Conservation (phyloP, 2,888 invertebrate genomes). For the Drosophila kuntzei region DNA sequence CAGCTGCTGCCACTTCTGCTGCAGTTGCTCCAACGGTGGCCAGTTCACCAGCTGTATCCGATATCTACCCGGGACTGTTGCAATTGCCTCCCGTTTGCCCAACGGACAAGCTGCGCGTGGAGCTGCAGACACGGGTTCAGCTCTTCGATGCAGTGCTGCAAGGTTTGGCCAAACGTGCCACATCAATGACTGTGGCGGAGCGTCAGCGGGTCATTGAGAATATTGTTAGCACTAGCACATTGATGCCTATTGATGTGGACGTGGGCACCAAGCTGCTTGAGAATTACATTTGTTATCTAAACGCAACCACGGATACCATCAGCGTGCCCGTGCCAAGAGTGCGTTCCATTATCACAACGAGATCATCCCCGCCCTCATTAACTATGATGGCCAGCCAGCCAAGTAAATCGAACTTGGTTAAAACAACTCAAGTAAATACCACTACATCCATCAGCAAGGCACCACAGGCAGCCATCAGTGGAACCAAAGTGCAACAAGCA, state of each 20-base stretch:
- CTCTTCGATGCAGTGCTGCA: slow-evolving; percentile 74
- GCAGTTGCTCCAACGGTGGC: not conserved
- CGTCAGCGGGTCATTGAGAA: slow-evolving; percentile 71
- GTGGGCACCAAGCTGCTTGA: slow-evolving; percentile 72
- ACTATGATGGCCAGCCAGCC: not conserved
- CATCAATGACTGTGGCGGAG: slow-evolving; percentile 57
- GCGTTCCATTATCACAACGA: not conserved
- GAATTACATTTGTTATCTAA: slow-evolving; percentile 64
- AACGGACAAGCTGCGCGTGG: slow-evolving; percentile 48
- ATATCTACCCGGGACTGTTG: slow-evolving; percentile 16
- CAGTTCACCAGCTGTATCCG: not conserved
- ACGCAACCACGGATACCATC: slow-evolving; percentile 15
- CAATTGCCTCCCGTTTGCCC: slow-evolving; percentile 61
- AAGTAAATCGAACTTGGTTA: not conserved
- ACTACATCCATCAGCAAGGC: not conserved
- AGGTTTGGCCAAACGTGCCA: slow-evolving; percentile 56
- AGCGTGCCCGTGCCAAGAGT: not conserved
- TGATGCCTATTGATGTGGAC: slow-evolving; percentile 70
- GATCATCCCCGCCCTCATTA: not conserved
- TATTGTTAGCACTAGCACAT: slow-evolving; percentile 56
- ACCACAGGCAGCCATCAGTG: not conserved
- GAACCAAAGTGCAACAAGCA: not conserved
- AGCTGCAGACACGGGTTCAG: slow-evolving; percentile 68
- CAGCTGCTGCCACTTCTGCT: not conserved
- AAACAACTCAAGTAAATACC: not conserved